Base-by-base conservation (phyloP, 2,797 vertebrate genomes). In the Prunella strophiata region DNA sequence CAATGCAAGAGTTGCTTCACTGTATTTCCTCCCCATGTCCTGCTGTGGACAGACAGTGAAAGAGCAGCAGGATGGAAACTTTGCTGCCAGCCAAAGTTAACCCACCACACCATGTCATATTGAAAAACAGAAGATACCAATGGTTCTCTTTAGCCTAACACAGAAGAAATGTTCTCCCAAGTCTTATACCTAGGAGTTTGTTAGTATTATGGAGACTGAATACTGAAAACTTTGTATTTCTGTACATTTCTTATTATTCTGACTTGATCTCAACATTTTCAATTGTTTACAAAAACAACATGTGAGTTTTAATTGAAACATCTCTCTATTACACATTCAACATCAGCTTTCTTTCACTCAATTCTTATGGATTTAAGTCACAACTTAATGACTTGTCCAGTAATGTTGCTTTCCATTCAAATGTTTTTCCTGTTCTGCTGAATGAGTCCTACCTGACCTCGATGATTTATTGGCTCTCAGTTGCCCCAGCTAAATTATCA, bases 401-500 rank as follows among this genome's bases (percentile, higher is more conserved):
- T 42, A 84, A 51, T 47, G 18, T 51, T 90, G 29, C 42, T 67
- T 71, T 68, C 59, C 5, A 29, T 88, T 84, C 50, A 43, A 22
- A 91, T 50, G 21, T 38, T 86, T 94, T 82, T 54, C 50, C 23
- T 68, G 52, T 25, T 76, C 74, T 94, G 77, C 51, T 87, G 73
- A 87, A 29, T 83, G 87, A 83, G 36, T 70, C 47, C 4, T 65
- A 38, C 55, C 15, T 43, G 87, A 34, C 51, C 16, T 67, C 6
- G 22, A 34, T 94, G 92, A 95, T 93, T 95, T 96, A 95, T 82
- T 92, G 48, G 40, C 16, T 66, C 88, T 90, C 57, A 84, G 47
- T 79, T 94, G 76, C 45, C 68, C 65, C 30, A 91, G 42, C n/a
- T 85, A 95, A 68, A 19, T 95, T 96, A 83, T 92, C 74, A 67